phyloP scores from a whole-genome alignment of 1,140 invertebrate genomes.

The Hypsibius dujardini region DNA sequence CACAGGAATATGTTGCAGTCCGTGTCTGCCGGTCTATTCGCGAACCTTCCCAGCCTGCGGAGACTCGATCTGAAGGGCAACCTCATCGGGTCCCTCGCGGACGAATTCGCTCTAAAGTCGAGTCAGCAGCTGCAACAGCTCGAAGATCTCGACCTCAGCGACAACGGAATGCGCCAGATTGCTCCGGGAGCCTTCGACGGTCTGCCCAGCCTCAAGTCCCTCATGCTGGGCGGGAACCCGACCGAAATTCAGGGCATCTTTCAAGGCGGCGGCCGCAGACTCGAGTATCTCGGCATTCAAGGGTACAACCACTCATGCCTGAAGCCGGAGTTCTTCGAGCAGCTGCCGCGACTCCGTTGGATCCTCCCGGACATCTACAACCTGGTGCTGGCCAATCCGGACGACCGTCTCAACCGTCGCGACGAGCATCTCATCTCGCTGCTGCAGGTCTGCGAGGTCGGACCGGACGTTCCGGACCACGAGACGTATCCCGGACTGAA shows the following conservation, averaged over 20 bases:
- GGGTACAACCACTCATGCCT: not conserved
- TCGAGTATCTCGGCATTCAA: not conserved
- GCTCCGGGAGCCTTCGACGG: conserved; percentile 54
- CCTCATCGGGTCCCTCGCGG: conserved; percentile 49
- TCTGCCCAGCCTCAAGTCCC: conserved; percentile 47
- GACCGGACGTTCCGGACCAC: not conserved
- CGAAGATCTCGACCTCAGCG: conserved; percentile 54
- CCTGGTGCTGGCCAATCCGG: not conserved
- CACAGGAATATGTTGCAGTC: conserved; percentile 57
- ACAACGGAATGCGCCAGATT: conserved; percentile 56
- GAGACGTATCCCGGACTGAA: not conserved
- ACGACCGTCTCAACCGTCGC: not conserved
- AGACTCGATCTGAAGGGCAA: conserved; percentile 66
- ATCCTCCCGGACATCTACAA: not conserved
- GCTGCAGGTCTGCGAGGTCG: not conserved
- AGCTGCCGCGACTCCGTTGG: not conserved
- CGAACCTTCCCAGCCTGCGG: conserved; percentile 51
- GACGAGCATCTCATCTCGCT: not conserved
- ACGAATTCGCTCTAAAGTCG: conserved; percentile 42
- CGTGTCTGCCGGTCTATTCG: conserved; percentile 54
- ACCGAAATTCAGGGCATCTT: conserved; percentile 52
- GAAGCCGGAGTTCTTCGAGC: not conserved
- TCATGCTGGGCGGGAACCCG: conserved; percentile 64
- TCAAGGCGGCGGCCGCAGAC: not conserved
- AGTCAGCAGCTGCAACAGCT: conserved; percentile 47